A percentile compares a stretch with the other conserved stretches of the same genome.
Evolutionary conservation across 1,140 invertebrate species (phyloP).

Genomic region (Laupala kohalensis): DNA sequence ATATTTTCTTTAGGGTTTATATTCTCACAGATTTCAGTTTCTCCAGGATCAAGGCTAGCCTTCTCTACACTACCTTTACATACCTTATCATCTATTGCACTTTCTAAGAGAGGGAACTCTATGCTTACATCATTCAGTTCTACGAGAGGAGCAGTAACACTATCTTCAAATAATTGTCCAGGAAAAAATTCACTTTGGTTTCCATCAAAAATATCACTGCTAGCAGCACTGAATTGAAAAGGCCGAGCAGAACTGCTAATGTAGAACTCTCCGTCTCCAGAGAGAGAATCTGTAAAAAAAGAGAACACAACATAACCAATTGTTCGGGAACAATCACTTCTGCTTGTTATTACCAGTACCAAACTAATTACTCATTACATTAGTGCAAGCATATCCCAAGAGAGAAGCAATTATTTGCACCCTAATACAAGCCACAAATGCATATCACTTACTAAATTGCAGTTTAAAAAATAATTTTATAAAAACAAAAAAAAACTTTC

Average conservation of each 20-base stretch:
- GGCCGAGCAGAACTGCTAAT: constrained; percentile 54
- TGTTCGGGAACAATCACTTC: too few relatives aligned
- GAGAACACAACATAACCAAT: not conserved
- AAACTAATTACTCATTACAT: too few relatives aligned
- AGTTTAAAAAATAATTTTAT: too few relatives aligned
- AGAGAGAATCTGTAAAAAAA: constrained; percentile 16
- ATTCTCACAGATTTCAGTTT: too few relatives aligned
- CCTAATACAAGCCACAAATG: too few relatives aligned
- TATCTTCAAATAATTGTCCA: constrained; percentile 24
- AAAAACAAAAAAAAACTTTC: too few relatives aligned
- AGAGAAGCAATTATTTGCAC: too few relatives aligned
- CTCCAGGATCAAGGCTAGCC: too few relatives aligned
- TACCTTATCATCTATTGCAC: not conserved
- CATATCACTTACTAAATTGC: too few relatives aligned
- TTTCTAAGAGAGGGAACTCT: not conserved
- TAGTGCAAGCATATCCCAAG: too few relatives aligned
- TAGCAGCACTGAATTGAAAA: constrained; percentile 39
- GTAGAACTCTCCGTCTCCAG: constrained; percentile 26
- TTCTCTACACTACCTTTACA: not conserved
- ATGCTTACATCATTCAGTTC: not conserved
- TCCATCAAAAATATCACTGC: constrained; percentile 27
- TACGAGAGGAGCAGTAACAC: constrained; percentile 21
- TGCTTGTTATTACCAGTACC: too few relatives aligned
- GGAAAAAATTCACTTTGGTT: constrained; percentile 56
- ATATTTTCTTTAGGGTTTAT: too few relatives aligned